phyloP scores from a whole-genome alignment of 2,113 vertebrate genomes.

The Cololabis saira region DNA sequence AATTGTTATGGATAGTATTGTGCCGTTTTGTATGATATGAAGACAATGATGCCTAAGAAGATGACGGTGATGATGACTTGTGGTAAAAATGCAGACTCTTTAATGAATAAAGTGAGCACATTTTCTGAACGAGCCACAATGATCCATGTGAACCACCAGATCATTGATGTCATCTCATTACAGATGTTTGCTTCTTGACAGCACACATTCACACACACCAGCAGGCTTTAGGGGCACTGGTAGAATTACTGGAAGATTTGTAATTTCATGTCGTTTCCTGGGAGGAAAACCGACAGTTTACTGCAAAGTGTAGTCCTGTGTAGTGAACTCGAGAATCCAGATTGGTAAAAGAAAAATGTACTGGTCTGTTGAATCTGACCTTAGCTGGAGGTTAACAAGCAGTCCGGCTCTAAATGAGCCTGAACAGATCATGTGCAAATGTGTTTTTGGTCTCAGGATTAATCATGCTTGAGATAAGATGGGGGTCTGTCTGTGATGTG shows the following conservation, averaged over 20 bases:
- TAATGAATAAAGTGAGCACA: slow-evolving; percentile 67
- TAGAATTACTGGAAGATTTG: background rate
- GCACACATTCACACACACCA: background rate
- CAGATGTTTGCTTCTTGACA: background rate
- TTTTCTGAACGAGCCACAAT: slow-evolving; percentile 45
- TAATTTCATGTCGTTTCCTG: background rate
- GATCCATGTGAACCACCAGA: slow-evolving; percentile 21
- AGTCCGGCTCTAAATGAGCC: slow-evolving; percentile 35
- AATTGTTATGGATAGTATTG: slow-evolving; percentile 54
- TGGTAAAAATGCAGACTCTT: slow-evolving; percentile 35
- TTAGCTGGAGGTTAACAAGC: slow-evolving; percentile 45
- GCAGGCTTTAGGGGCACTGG: background rate
- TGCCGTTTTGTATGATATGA: slow-evolving; percentile 51
- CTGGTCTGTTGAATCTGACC: slow-evolving; percentile 44
- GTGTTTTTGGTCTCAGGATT: slow-evolving; percentile 25
- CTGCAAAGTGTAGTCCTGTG: no score
- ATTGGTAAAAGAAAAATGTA: slow-evolving; percentile 17
- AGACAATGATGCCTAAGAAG: slow-evolving; percentile 7
- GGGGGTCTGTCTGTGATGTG: slow-evolving; percentile 1
- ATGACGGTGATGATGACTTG: slow-evolving; percentile 20
- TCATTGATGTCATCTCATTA: slow-evolving; percentile 4
- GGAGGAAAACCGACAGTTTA: no score
- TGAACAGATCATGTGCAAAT: slow-evolving; percentile 36
- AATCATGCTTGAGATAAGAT: slow-evolving; percentile 5
- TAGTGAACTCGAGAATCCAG: no score